Base-by-base conservation (phyloP, 2,797 vertebrate genomes). In the Silurus lanzhouensis region DNA sequence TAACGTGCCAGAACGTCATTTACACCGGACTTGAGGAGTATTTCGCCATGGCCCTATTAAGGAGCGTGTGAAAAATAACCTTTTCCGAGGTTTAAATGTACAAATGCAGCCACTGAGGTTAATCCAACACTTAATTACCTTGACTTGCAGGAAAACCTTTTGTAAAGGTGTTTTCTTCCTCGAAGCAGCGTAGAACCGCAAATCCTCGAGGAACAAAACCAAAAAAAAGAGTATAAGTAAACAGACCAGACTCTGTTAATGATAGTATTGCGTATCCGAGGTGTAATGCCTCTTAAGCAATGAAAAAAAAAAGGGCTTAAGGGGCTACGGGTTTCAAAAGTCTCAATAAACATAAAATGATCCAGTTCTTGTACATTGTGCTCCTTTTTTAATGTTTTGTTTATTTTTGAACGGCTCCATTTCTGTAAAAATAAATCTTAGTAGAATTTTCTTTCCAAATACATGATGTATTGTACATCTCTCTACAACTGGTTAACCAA, bases 81-180 rank as follows among this genome's bases (percentile, higher is more conserved):
- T 87, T 89, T 90, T 57, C 83, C 12, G 31, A 58, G 38, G 82
- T 83, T 87, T 88, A 86, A 85, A 86, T 82, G 55, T 38, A 86
- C 55, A 84, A 83, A 86, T 68, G 70, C 71, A 87, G 85, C 71
- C 58, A 84, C 38, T 46, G 60, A 87, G 83, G 87, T 87, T 87
- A 89, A 90, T 87, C 78, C 84, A 84, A 82, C 82, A 81, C 75
- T 75, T 88, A 88, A 89, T 89, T 89, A 85, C 64, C 67, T 63
- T 83, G 79, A 81, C 84, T 87, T 83, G 31, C 81, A 66, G n/a
- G 20, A 25, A 83, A 88, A 88, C 81, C 75, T 85, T 83, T 83
- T 76, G 27, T 20, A 79, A 85, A 84, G 46, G 19, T 79, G 68
- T 68, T 82, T 88, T 83, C 27, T 83, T 82, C 77, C 78, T 84